Base-by-base conservation (phyloP, 2,797 vertebrate genomes). In the Atherinosoma microstoma region DNA sequence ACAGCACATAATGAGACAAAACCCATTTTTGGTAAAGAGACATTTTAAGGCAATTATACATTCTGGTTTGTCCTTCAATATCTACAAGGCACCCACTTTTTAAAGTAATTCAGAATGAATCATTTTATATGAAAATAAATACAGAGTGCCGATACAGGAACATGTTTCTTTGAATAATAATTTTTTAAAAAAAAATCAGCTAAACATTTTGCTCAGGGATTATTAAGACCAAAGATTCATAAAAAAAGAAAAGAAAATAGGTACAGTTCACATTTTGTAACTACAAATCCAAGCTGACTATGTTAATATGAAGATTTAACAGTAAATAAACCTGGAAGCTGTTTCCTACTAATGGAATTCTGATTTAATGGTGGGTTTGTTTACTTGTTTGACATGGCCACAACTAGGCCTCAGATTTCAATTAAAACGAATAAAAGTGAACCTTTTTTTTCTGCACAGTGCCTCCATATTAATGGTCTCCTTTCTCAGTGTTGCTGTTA, bases 11-110 rank as follows among this genome's bases (percentile, higher is more conserved):
- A 45, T 10, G 53, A 73, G 6, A 64, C 67, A 57, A 76, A 61
- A 45, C 16, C n/a, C 54, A 75, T 84, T 87, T 89, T 84, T 82
- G 78, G 75, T 92, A 62, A 63, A 81, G 70, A 78, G 71, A 73
- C 68, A 66, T 79, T 92, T 87, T 94, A 95, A 95, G 93, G 91
- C 91, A 93, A 79, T 64, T 86, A 47, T 80, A 84, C 65, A 81
- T 84, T 88, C 76, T 80, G 70, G 69, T 86, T 89, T 64, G 79
- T 93, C 86, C 70, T 85, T 90, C 79, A 84, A 59, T 69, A 64
- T 86, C 84, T 75, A 81, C 82, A 93, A 92, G 88, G 87, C 86
- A 91, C 85, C 76, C 27, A 42, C 73, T 82, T 58, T 69, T 80
- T 53, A 70, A 61, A 80, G 54, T 83, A 59, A 63, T 83, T 84